Percentiles rank a stretch among this genome's conserved stretches.
Conservation (phyloP, 2,113 vertebrate genomes). For the Ascaphus truei region DNA sequence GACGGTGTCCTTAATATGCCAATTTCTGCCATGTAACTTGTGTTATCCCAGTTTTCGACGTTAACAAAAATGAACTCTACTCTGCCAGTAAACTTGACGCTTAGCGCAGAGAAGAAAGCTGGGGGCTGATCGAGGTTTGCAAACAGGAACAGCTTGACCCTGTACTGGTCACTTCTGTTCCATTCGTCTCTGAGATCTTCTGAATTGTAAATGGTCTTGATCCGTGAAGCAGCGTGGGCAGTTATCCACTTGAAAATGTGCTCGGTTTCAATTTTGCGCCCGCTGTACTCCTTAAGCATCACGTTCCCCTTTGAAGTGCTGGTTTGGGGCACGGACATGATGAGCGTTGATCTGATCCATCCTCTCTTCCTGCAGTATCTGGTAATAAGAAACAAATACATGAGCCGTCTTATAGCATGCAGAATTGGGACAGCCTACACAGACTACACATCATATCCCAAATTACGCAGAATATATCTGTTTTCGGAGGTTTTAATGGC, state of each 20-base stretch:
- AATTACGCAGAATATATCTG: too few relatives aligned
- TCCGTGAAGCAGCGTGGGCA: slow-evolving; percentile 83
- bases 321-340: slow-evolving; percentile 96
- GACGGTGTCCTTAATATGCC: slow-evolving; percentile 80
- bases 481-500: too few relatives aligned
- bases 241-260: slow-evolving; percentile 98
- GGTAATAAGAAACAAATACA: slow-evolving; percentile 19
- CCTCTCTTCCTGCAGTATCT: slow-evolving; percentile 90
- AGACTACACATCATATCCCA: too few relatives aligned
- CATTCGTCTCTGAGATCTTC: slow-evolving; percentile 84
- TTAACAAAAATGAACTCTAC: slow-evolving; percentile 98
- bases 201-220: slow-evolving; percentile 80
- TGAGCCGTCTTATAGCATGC: too few relatives aligned
- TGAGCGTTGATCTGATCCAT: slow-evolving; percentile 90
- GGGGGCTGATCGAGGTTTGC: slow-evolving; percentile 87
- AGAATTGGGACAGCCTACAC: too few relatives aligned
- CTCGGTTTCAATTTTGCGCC: slow-evolving; percentile 76
- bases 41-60: slow-evolving; percentile 82
- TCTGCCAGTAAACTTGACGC: slow-evolving; percentile 94
- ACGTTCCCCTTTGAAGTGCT: slow-evolving; percentile 95
- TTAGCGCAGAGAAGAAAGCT: slow-evolving; percentile 90
- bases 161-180: slow-evolving; percentile 75
- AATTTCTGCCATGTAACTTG: slow-evolving; percentile 78
- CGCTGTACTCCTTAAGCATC: slow-evolving; percentile 90
- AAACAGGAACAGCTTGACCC: slow-evolving; percentile 91